Conservation (phyloP, 2,888 invertebrate genomes). For the Leptinotarsa rubiginosa region DNA sequence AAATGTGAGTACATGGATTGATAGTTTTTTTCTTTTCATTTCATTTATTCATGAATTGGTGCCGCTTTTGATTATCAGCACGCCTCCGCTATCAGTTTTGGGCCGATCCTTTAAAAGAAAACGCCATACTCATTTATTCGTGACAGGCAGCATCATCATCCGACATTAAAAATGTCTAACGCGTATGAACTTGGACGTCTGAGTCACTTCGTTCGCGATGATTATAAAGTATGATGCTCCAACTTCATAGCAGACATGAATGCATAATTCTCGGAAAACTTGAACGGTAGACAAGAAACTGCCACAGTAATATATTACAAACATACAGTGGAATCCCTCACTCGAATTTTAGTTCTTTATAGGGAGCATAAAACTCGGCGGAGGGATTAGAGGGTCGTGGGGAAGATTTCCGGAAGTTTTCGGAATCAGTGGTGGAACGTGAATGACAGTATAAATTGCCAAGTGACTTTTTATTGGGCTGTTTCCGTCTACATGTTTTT, state of each 20-base stretch:
- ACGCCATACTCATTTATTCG: constrained; percentile 29
- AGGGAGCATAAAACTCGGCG: constrained; percentile 54
- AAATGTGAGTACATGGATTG: background rate
- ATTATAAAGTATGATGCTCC: constrained; percentile 44
- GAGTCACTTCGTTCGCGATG: constrained; percentile 40
- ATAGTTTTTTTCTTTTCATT: background rate
- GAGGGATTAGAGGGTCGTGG: constrained; percentile 52
- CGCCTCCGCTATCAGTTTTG: background rate
- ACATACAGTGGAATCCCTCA: constrained; percentile 51
- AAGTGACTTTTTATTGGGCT: background rate
- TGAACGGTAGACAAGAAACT: constrained; percentile 40
- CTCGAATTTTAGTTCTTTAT: constrained; percentile 57
- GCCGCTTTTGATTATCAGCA: constrained; percentile 13
- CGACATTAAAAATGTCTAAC: constrained; percentile 39
- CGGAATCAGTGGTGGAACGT: constrained; percentile 11
- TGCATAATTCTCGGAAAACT: constrained; percentile 42
- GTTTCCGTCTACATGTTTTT: background rate
- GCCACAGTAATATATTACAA: constrained; percentile 52
- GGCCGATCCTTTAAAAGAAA: constrained; percentile 22
- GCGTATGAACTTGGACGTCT: constrained; percentile 40
- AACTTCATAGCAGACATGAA: constrained; percentile 44
- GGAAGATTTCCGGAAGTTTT: constrained; percentile 26
- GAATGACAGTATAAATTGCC: background rate
- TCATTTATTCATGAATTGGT: constrained; percentile 10
- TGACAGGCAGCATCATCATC: constrained; percentile 27